These are phyloP conservation scores for Petrolisthes manimaculis DNA, from an alignment of 2,888 invertebrate genomes.

Conservation along the genomic window DNA sequence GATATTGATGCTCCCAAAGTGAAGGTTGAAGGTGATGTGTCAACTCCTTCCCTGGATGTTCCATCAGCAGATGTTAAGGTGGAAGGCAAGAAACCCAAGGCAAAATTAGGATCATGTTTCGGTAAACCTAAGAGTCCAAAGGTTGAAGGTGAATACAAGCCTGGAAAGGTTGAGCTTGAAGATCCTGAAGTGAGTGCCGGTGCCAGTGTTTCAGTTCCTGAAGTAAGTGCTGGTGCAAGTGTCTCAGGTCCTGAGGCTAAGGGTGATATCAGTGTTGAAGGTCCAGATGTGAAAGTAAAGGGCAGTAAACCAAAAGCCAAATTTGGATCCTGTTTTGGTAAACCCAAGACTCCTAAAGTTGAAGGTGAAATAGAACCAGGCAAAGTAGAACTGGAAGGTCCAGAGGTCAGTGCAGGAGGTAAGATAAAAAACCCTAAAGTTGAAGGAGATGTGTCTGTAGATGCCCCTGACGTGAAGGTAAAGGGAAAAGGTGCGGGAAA, in stretches of 20 bases:
- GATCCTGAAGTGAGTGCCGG: conserved; percentile 9
- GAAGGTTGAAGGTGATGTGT: not conserved
- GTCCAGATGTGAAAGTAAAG: conserved; percentile 23
- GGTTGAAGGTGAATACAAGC: conserved; percentile 29
- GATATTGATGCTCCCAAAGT: conserved; percentile 24
- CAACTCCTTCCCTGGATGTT: conserved; percentile 7
- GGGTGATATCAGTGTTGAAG: not conserved
- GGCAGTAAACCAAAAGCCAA: conserved; percentile 29
- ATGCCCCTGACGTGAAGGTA: conserved; percentile 29
- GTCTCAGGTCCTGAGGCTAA: not conserved
- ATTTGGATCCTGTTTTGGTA: conserved; percentile 37
- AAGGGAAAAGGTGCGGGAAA: conserved; percentile 27
- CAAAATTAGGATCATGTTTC: conserved; percentile 35
- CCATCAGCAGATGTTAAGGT: conserved; percentile 28
- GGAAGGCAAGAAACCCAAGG: conserved; percentile 14
- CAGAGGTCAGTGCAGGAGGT: conserved; percentile 17
- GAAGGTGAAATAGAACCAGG: conserved; percentile 33
- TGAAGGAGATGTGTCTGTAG: conserved; percentile 22
- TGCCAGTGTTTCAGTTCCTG: conserved; percentile 15
- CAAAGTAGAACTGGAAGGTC: conserved; percentile 24
- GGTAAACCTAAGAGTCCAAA: conserved; percentile 39
- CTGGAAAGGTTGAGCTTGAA: conserved; percentile 13
- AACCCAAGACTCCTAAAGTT: conserved; percentile 26
- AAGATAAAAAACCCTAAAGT: conserved; percentile 11
- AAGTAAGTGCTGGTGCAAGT: not conserved